Conservation (phyloP, 1,140 invertebrate genomes). For the Archegozetes longisetosus region DNA sequence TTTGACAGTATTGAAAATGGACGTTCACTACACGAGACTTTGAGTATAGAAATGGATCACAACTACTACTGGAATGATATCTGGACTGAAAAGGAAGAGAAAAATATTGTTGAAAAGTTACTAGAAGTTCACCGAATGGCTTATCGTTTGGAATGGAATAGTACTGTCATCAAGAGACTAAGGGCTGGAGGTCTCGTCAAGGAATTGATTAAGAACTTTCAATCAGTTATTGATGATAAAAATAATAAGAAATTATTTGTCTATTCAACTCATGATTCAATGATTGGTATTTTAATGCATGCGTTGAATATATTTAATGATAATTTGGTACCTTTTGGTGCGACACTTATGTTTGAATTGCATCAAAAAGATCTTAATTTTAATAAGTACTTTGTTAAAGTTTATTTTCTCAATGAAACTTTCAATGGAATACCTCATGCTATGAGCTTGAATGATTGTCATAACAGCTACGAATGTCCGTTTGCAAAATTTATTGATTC, state of each 20-base stretch:
- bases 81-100: not conserved
- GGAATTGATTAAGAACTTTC: not conserved
- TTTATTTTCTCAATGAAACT: not conserved
- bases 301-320: slow-evolving; percentile 11
- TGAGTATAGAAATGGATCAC: slow-evolving; percentile 10
- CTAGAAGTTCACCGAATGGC: not conserved
- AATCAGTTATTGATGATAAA: not conserved
- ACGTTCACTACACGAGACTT: not conserved
- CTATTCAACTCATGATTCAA: slow-evolving; percentile 30
- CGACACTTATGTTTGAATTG: slow-evolving; percentile 4
- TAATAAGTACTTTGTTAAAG: slow-evolving; percentile 50
- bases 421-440: not conserved
- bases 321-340: slow-evolving; percentile 8
- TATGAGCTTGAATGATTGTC: not conserved
- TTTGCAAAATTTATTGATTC: not conserved
- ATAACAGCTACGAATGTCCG: not conserved
- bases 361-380: not conserved
- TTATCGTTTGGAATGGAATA: not conserved
- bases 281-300: slow-evolving; percentile 10
- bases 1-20: not conserved
- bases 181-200: slow-evolving; percentile 3
- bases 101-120: not conserved
- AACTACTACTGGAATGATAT: slow-evolving; percentile 1
- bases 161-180: not conserved
- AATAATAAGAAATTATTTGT: slow-evolving; percentile 35